These are phyloP conservation scores for Drosophila lutescens DNA, from an alignment of 2,888 invertebrate genomes.

Conservation along the genomic window DNA sequence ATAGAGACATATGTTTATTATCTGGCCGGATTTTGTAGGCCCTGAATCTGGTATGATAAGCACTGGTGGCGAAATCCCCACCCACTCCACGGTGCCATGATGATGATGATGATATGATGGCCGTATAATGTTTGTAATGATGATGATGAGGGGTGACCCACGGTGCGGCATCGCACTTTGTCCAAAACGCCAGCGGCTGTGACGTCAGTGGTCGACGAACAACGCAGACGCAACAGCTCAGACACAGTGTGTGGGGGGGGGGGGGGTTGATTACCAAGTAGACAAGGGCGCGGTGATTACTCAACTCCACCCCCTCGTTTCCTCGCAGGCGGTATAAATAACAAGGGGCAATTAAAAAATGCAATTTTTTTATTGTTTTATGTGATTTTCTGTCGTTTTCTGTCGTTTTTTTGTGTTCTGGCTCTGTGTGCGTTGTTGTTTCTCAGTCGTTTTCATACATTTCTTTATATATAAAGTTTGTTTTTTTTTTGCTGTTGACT, in stretches of 20 bases:
- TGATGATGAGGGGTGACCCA: constrained; percentile 14
- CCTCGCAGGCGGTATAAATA: constrained; percentile 52
- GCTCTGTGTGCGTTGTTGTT: constrained; percentile 7
- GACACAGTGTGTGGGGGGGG: constrained; percentile 3
- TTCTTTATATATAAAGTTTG: background rate
- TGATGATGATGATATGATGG: constrained; percentile 20
- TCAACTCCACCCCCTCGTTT: constrained; percentile 17
- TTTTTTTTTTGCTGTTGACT: constrained; percentile 12
- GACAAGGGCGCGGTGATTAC: constrained; percentile 42
- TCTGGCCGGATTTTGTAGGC: constrained; percentile 16
- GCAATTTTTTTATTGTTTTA: constrained; percentile 52
- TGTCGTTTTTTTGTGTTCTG: constrained; percentile 10
- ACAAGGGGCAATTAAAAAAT: constrained; percentile 60
- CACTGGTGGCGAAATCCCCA: constrained; percentile 29
- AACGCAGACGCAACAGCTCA: constrained; percentile 49
- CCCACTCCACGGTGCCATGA: constrained; percentile 22
- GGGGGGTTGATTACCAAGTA: constrained; percentile 1
- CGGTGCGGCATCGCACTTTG: constrained; percentile 40
- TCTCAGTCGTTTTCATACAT: background rate
- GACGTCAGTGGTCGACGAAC: constrained; percentile 45
- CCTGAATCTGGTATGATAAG: constrained; percentile 14
- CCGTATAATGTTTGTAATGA: constrained; percentile 2
- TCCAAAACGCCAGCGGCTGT: constrained; percentile 31
- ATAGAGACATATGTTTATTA: constrained; percentile 3
- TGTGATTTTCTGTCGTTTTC: constrained; percentile 19